Conservation (phyloP, 2,888 invertebrate species). For the Hofmannophila pseudospretella region DNA sequence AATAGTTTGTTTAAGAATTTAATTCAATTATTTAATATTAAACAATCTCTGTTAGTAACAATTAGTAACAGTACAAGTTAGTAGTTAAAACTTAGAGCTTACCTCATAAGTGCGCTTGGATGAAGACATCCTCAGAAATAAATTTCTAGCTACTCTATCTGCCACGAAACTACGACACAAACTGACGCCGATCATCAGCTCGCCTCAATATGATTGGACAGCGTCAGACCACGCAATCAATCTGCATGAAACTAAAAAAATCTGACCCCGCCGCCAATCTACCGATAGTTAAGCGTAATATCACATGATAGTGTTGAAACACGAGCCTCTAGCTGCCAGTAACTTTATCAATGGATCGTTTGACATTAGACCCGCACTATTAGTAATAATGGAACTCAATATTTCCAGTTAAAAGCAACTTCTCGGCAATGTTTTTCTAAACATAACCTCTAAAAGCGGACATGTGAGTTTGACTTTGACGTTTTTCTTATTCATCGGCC, state of each 20-base stretch:
- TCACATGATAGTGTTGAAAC: slow-evolving; percentile 19
- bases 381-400: slow-evolving; percentile 27
- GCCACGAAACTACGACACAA: slow-evolving; percentile 38
- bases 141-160: slow-evolving; percentile 30
- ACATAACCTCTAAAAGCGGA: slow-evolving; percentile 35
- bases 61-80: too few relatives aligned
- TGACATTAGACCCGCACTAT: slow-evolving; percentile 55
- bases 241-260: slow-evolving; percentile 26
- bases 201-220: slow-evolving; percentile 20
- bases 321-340: slow-evolving; percentile 8
- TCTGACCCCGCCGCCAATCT: slow-evolving; percentile 19
- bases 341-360: slow-evolving; percentile 39
- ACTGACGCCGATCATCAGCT: slow-evolving; percentile 43
- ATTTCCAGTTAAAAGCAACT: slow-evolving; percentile 20
- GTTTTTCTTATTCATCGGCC: too few relatives aligned
- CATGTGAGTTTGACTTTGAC: slow-evolving; percentile 17
- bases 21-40: too few relatives aligned
- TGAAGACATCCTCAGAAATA: slow-evolving; percentile 41
- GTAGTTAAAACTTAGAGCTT: too few relatives aligned
- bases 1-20: too few relatives aligned
- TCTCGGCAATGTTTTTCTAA: slow-evolving; percentile 16
- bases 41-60: too few relatives aligned
- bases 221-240: slow-evolving; percentile 21
- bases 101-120: slow-evolving; percentile 55
- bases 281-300: slow-evolving; percentile 1